Evolutionary conservation across 2,888 invertebrate species (phyloP).

Genomic region (Bellardia pandia): DNA sequence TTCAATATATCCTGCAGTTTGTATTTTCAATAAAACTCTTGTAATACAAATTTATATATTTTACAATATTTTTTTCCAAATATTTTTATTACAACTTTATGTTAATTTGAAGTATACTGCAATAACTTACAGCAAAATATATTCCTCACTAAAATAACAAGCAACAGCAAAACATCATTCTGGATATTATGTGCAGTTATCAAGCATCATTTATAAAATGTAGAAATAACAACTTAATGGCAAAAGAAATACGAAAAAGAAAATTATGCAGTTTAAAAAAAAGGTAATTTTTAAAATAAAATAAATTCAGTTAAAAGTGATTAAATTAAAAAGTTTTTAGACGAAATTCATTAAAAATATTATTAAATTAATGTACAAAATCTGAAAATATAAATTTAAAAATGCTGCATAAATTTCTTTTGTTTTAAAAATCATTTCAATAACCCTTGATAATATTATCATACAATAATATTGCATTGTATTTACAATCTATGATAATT

Average conservation of each 20-base stretch:
- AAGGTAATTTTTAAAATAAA: conserved; percentile 17
- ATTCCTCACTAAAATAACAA: conserved; percentile 17
- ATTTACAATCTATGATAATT: background rate
- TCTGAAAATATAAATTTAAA: too few species aligned
- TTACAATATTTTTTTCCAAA: background rate
- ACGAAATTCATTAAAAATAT: background rate
- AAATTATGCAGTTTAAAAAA: background rate
- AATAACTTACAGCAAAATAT: conserved; percentile 25
- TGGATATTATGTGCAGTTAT: conserved; percentile 32
- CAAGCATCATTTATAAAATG: conserved; percentile 27
- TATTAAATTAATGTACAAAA: background rate
- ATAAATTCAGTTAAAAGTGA: background rate
- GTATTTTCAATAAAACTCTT: background rate
- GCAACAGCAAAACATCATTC: conserved; percentile 1
- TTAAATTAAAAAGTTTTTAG: background rate
- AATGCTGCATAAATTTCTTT: too few species aligned
- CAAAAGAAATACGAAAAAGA: conserved; percentile 7
- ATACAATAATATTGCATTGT: background rate
- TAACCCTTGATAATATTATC: background rate
- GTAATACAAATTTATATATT: background rate
- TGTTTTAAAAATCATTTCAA: background rate
- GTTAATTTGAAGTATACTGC: conserved; percentile 64
- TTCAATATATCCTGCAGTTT: conserved; percentile 4
- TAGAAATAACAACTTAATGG: conserved; percentile 6
- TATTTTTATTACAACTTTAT: conserved; percentile 24